Evolutionary conservation across 2,888 invertebrate species (phyloP).

Genomic region (Ormia ochracea): DNA sequence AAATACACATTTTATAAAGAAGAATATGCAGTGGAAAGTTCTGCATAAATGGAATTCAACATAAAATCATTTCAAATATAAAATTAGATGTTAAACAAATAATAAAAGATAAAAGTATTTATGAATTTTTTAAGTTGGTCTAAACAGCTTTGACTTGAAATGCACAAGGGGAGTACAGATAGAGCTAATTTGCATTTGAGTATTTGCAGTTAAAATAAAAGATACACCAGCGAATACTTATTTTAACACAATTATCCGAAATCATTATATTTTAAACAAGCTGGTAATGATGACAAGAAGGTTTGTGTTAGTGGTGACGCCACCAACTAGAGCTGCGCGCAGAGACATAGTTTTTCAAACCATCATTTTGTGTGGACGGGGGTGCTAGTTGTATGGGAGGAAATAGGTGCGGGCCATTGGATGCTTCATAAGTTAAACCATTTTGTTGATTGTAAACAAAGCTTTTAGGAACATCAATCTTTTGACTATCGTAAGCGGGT

Average conservation of each 20-base stretch:
- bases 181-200: background rate
- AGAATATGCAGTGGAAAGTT: constrained; percentile 42
- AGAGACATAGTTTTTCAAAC: constrained; percentile 70
- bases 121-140: background rate
- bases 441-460: constrained; percentile 76
- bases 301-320: constrained; percentile 65
- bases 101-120: background rate
- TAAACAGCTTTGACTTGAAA: constrained; percentile 20
- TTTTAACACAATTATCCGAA: constrained; percentile 32
- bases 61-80: constrained; percentile 5
- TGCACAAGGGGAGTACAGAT: constrained; percentile 12
- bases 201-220: constrained; percentile 1
- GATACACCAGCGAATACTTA: constrained; percentile 22
- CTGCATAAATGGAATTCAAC: constrained; percentile 4
- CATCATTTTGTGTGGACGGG: constrained; percentile 57
- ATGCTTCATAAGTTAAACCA: constrained; percentile 73
- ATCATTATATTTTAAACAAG: constrained; percentile 5
- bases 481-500: constrained; percentile 60
- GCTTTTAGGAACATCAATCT: constrained; percentile 72
- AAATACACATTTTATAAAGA: background rate
- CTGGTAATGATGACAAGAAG: background rate
- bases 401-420: constrained; percentile 73
- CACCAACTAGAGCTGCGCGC: constrained; percentile 72
- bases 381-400: constrained; percentile 63
- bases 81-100: no score